These are phyloP conservation scores for Petrocephalus microphthalmus DNA, from an alignment of 2,113 vertebrate genomes.

Conservation along the genomic window DNA sequence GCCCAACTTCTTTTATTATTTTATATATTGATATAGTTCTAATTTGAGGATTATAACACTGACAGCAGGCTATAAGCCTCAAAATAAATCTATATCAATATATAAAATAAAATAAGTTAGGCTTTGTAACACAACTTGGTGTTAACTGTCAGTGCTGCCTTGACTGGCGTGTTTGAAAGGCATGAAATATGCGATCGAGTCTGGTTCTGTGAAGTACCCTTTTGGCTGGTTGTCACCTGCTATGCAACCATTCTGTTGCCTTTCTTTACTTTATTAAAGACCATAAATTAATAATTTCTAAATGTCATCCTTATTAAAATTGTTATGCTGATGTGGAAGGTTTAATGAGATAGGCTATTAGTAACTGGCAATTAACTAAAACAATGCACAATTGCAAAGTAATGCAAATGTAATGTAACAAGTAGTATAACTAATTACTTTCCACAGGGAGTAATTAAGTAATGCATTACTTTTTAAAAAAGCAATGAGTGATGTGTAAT, in stretches of 20 bases:
- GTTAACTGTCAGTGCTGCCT: background rate
- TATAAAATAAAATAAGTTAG: no score
- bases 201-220: background rate
- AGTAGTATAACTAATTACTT: background rate
- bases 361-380: background rate
- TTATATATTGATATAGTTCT: background rate
- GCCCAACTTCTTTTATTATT: background rate
- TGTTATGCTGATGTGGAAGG: background rate
- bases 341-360: background rate
- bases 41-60: background rate
- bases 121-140: no score
- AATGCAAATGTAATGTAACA: background rate
- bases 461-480: background rate
- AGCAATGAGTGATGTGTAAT: background rate
- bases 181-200: background rate
- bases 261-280: background rate
- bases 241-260: background rate
- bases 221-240: background rate
- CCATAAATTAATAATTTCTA: no score
- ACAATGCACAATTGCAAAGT: background rate
- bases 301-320: background rate
- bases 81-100: no score
- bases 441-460: background rate
- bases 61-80: no score
- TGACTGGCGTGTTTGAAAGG: background rate